A percentile compares a stretch with the other conserved stretches of the same genome.
phyloP scores from a whole-genome alignment of 2,888 invertebrate species.

The Dryocosmus kuriphilus region DNA sequence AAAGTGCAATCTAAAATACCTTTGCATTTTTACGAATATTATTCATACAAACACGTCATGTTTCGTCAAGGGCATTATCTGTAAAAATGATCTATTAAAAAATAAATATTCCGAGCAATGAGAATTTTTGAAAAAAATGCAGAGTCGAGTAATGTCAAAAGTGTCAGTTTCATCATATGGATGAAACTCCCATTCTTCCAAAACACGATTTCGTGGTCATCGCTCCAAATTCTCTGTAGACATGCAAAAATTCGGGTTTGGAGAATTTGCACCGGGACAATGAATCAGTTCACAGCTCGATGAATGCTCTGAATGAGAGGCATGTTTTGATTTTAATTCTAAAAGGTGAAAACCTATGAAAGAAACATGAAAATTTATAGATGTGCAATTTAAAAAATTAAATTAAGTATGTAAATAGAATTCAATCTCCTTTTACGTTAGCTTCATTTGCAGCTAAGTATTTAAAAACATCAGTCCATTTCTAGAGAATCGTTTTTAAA shows the following conservation, averaged over 20 bases:
- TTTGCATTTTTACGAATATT: no score
- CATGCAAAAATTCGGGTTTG: background rate
- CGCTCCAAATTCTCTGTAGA: background rate
- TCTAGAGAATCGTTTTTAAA: background rate
- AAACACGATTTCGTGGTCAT: background rate
- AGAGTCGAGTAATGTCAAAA: background rate
- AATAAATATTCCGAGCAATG: background rate
- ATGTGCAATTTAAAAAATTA: background rate
- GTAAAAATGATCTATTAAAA: no score
- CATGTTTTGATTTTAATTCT: background rate
- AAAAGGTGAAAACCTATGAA: background rate
- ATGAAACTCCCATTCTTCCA: background rate
- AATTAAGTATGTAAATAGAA: background rate
- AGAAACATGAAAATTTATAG: background rate
- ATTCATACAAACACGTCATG: no score
- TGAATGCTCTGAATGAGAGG: background rate
- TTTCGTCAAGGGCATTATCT: no score
- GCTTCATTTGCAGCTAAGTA: background rate
- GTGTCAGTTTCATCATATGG: background rate
- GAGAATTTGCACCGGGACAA: background rate
- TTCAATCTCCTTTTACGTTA: background rate
- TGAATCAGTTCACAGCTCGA: background rate
- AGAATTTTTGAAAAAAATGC: background rate
- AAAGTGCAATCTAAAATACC: no score
- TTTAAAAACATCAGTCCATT: no score